Conservation (phyloP, 2,888 invertebrate species). For the Nemoura dubitans region DNA sequence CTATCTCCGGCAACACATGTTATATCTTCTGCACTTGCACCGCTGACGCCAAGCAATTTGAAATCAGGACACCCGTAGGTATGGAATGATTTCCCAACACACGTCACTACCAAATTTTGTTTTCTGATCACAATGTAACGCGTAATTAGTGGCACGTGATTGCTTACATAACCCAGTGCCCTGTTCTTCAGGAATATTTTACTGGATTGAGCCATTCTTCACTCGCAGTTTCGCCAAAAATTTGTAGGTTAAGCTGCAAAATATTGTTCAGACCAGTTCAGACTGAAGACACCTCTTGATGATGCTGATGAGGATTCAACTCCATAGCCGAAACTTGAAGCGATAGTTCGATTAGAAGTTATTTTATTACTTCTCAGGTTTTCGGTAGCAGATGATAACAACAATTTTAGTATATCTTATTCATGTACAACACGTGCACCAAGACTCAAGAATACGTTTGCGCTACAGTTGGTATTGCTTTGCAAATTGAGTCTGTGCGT, state of each 20-base stretch:
- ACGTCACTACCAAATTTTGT: constrained; percentile 88
- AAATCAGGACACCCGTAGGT: constrained; percentile 88
- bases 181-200: constrained; percentile 30
- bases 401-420: no score
- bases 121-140: constrained; percentile 85
- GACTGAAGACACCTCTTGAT: background rate
- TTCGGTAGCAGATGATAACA: no score
- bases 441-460: background rate
- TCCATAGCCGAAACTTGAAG: background rate
- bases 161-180: constrained; percentile 91
- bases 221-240: background rate
- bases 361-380: no score
- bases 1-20: constrained; percentile 80
- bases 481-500: no score
- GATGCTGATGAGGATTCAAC: background rate
- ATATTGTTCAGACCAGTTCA: no score
- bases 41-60: constrained; percentile 83
- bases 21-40: constrained; percentile 81
- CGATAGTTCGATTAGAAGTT: no score
- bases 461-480: background rate
- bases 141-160: constrained; percentile 86
- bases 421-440: background rate
- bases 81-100: constrained; percentile 91
- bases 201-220: constrained; percentile 30
- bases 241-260: no score